A percentile compares a stretch with the other conserved stretches of the same genome.
These are phyloP conservation scores for Mizuhopecten yessoensis DNA, from an alignment of 1,140 invertebrate species.

Conservation along the genomic window DNA sequence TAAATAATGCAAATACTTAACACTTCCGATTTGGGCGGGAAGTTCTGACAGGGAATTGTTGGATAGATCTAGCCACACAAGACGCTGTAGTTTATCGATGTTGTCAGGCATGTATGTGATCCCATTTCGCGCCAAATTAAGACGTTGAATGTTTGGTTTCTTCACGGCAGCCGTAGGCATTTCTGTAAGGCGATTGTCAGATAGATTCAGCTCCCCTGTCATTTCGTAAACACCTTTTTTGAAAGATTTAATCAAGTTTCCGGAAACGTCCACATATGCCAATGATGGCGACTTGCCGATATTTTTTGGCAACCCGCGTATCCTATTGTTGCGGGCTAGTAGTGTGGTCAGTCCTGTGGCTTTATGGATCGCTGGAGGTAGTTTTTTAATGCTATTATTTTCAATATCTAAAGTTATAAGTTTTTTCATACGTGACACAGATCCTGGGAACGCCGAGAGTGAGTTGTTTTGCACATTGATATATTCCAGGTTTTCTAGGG, in stretches of 20 bases:
- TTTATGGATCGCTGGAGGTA: conserved; percentile 81
- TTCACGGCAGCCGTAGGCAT: conserved; percentile 78
- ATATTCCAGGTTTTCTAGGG: conserved; percentile 74
- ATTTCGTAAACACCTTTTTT: conserved; percentile 80
- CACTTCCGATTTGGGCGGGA: conserved; percentile 73
- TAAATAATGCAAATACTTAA: conserved; percentile 75
- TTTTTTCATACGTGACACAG: conserved; percentile 78
- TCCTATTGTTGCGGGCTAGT: conserved; percentile 76
- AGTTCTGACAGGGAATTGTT: conserved; percentile 79
- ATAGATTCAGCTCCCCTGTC: conserved; percentile 75
- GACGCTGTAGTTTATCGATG: conserved; percentile 75
- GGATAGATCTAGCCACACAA: conserved; percentile 79
- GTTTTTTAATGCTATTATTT: conserved; percentile 79
- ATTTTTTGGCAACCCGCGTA: conserved; percentile 78
- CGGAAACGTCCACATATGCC: conserved; percentile 73
- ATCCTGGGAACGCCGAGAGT: conserved; percentile 76
- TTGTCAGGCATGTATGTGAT: conserved; percentile 76
- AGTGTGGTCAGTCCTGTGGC: conserved; percentile 72
- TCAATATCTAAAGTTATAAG: conserved; percentile 75
- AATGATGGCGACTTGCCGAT: conserved; percentile 77
- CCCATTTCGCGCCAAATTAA: conserved; percentile 79
- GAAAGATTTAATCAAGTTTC: conserved; percentile 78
- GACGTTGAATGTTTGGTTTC: conserved; percentile 78
- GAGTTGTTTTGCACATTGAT: conserved; percentile 80
- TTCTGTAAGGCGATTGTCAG: conserved; percentile 74